Evolutionary conservation across 2,113 vertebrate species (phyloP).

Genomic region (Phycodurus eques): DNA sequence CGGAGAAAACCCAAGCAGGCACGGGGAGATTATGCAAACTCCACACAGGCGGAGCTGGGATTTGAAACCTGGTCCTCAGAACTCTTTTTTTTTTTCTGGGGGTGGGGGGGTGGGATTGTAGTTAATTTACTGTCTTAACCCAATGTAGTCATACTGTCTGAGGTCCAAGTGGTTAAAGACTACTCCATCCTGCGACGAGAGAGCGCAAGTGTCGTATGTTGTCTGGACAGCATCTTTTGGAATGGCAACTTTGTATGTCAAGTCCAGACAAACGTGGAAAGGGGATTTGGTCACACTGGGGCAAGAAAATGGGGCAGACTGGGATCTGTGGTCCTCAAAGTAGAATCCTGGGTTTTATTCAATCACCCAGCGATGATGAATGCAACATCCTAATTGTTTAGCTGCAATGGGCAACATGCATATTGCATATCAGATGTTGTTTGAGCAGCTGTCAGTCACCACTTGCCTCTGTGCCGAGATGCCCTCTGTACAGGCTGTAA

Average conservation of each 20-base stretch:
- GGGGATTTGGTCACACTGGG: conserved; percentile 55
- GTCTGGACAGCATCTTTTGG: conserved; percentile 40
- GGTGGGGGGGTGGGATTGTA: too few species aligned
- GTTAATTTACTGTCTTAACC: background rate
- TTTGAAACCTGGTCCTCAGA: too few species aligned
- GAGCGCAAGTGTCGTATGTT: conserved; percentile 16
- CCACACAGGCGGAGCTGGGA: too few species aligned
- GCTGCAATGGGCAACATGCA: conserved; percentile 44
- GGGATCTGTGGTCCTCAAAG: conserved; percentile 49
- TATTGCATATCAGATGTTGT: conserved; percentile 26
- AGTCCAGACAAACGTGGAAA: conserved; percentile 54
- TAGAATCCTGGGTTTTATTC: conserved; percentile 19
- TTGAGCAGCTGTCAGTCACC: conserved; percentile 49
- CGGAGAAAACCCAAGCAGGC: too few species aligned
- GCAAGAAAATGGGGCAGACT: conserved; percentile 56
- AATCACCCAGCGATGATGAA: conserved; percentile 13
- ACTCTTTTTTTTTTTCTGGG: too few species aligned
- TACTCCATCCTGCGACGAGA: conserved; percentile 47
- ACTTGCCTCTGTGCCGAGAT: conserved; percentile 24
- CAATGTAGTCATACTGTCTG: background rate
- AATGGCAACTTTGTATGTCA: conserved; percentile 38
- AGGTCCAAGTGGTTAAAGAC: conserved; percentile 42
- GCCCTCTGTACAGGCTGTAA: conserved; percentile 11
- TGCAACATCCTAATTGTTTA: conserved; percentile 47
- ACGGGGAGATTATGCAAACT: too few species aligned